Base-by-base conservation (phyloP, 2,888 invertebrate species). In the Charanyca ferruginea region DNA sequence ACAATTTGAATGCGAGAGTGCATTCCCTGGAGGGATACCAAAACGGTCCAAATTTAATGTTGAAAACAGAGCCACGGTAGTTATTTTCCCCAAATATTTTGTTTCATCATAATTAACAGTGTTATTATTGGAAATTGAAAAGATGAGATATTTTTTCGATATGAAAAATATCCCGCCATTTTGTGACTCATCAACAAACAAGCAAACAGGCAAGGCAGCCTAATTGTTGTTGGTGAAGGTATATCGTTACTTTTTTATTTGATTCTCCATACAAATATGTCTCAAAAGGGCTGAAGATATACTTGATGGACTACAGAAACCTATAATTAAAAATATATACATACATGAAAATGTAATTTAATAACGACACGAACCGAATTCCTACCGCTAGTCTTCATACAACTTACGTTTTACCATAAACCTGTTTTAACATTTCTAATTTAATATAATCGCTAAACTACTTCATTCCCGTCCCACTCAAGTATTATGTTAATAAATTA, bases 401-500 rank as follows among this genome's bases (percentile, higher is more conserved):
- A n/a, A n/a, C n/a, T n/a, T n/a, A n/a, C n/a, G n/a, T 38, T 66
- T 22, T n/a, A 45, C 20, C 6, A 18, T 23, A 28, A 67, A 75
- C 72, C 44, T 57, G 72, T 53, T 61, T 22, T 3, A 20, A 45
- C 25, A 20, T 54, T 18, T 62, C 20, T 32, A 32, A 44, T 41
- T 44, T 23, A 8, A 22, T 18, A 51, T 38, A 53, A 59, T 42
- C 51, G n/a, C 11, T 38, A 28, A 49, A 74, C 53, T 9, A 11
- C 23, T 52, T 18, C 4, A 61, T 58, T 42, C 38, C 32, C 13
- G 38, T 45, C 6, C 35, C 47, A 18, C 9, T 2, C 44, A 49
- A 44, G 52, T 70, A 52, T 63, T 70, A 71, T 73, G 72, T 55
- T 22, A 77, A 73, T 77, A 35, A n/a, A n/a, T 13, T 22, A 23